A percentile compares a stretch with the other conserved stretches of the same genome.
phyloP scores from a whole-genome alignment of 2,888 invertebrate species.

The Nematopogon swammerdamellus region DNA sequence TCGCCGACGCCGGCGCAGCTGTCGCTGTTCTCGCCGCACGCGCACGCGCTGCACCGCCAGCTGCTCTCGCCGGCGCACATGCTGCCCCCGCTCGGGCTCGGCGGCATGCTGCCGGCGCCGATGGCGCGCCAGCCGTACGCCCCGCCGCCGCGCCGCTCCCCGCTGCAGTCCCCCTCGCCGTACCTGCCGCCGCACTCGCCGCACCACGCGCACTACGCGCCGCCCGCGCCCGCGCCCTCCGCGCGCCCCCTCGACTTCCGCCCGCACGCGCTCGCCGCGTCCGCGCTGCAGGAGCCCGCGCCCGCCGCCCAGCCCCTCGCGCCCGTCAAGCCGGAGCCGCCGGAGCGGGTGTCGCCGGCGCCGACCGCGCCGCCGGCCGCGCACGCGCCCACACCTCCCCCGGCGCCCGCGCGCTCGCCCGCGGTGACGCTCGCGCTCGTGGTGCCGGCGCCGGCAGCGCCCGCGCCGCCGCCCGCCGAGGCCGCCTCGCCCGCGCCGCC shows the following conservation, averaged over 20 bases:
- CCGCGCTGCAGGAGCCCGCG: conserved; percentile 25
- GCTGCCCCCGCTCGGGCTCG: conserved; percentile 7
- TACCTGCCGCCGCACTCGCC: conserved; percentile 8
- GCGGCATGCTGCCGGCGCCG: conserved; percentile 8
- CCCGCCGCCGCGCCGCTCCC: conserved; percentile 8
- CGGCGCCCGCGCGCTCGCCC: conserved; percentile 14
- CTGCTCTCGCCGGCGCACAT: conserved; percentile 15
- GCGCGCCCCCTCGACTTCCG: conserved; percentile 12
- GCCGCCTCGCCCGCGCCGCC: conserved; percentile 9
- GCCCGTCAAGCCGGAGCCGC: conserved; percentile 16
- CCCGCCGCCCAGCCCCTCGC: conserved; percentile 11
- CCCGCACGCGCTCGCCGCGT: conserved; percentile 29
- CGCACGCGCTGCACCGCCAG: conserved; percentile 27
- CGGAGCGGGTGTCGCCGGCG: conserved; percentile 11
- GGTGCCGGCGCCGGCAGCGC: conserved; percentile 15
- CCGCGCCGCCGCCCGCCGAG: conserved; percentile 8
- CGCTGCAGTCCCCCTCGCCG: conserved; percentile 1
- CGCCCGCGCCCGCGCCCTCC: conserved; percentile 29
- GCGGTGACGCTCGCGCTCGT: conserved; percentile 15
- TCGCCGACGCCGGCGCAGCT: conserved; percentile 12
- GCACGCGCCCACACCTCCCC: conserved; percentile 11
- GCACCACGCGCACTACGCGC: conserved; percentile 14
- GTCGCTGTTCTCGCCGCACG: conserved; percentile 18
- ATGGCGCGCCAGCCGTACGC: conserved; percentile 17
- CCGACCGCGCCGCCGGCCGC: conserved; percentile 15